Evolutionary conservation across 1,140 invertebrate species (phyloP).

Genomic region (Zaprionus davidi): DNA sequence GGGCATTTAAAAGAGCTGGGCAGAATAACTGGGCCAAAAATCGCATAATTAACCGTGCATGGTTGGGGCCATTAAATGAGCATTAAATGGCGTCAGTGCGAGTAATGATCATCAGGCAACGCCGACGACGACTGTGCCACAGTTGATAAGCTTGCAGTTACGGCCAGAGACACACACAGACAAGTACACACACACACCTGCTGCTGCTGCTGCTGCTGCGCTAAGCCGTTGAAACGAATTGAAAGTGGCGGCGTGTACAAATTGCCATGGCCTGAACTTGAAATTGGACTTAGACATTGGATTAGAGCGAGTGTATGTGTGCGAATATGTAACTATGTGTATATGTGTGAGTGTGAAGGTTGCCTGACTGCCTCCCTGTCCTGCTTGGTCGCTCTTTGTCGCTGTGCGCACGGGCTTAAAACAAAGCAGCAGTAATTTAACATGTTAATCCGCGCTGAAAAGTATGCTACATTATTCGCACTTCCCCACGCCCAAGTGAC

Average conservation of each 20-base stretch:
- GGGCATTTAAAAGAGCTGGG: constrained; percentile 69
- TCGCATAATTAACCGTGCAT: constrained; percentile 72
- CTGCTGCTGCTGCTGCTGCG: constrained; percentile 4
- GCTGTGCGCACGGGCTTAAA: not conserved
- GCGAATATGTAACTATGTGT: not conserved
- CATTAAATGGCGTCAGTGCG: constrained; percentile 43
- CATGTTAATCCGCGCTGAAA: constrained; percentile 40
- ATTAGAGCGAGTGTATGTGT: constrained; percentile 12
- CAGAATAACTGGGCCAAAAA: constrained; percentile 74
- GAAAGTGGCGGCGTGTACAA: constrained; percentile 37
- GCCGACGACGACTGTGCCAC: constrained; percentile 29
- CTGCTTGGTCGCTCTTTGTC: not conserved
- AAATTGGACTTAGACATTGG: constrained; percentile 36
- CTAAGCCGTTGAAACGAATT: constrained; percentile 62
- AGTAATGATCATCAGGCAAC: constrained; percentile 25
- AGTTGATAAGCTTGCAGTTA: constrained; percentile 54
- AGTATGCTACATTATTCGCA: constrained; percentile 45
- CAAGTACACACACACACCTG: not conserved
- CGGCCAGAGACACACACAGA: not conserved
- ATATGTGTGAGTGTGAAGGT: constrained; percentile 4
- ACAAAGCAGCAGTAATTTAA: constrained; percentile 44
- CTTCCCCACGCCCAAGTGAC: constrained; percentile 13
- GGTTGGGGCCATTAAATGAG: constrained; percentile 63
- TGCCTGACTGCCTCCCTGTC: not conserved
- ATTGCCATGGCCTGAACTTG: constrained; percentile 41